Conservation (phyloP, 2,888 invertebrate genomes). For the Lasius fuliginosus region DNA sequence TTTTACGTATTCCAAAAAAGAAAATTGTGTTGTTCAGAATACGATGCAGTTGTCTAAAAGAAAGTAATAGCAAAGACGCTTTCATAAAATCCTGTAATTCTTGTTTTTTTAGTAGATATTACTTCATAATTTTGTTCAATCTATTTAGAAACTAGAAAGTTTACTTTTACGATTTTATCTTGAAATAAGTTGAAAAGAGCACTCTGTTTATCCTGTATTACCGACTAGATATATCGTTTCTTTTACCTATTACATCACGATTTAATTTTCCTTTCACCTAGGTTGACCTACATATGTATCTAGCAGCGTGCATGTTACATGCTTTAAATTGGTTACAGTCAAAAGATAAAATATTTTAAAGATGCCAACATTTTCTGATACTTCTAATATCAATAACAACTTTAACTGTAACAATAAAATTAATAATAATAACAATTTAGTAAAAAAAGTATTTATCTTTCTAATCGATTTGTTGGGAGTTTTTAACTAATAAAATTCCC, state of each 20-base stretch:
- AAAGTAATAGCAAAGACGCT: no score
- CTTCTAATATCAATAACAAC: not conserved
- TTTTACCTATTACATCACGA: not conserved
- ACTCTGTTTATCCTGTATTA: not conserved
- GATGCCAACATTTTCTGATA: not conserved
- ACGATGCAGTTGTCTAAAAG: no score
- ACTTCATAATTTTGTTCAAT: not conserved
- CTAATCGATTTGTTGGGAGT: not conserved
- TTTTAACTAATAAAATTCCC: not conserved
- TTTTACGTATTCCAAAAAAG: no score
- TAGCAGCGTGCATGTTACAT: not conserved
- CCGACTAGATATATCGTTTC: not conserved
- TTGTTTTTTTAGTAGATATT: no score
- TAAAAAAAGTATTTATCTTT: not conserved
- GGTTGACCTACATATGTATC: not conserved
- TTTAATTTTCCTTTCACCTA: conserved; percentile 18
- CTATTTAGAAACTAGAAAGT: not conserved
- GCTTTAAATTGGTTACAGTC: not conserved
- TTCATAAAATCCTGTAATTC: no score
- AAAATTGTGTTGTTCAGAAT: no score
- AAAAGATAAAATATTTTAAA: not conserved
- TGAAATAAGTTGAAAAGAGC: not conserved
- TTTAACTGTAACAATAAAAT: not conserved
- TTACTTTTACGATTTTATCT: not conserved
- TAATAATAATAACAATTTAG: not conserved